phyloP scores from a whole-genome alignment of 2,797 vertebrate species.

The Erpetoichthys calabaricus region DNA sequence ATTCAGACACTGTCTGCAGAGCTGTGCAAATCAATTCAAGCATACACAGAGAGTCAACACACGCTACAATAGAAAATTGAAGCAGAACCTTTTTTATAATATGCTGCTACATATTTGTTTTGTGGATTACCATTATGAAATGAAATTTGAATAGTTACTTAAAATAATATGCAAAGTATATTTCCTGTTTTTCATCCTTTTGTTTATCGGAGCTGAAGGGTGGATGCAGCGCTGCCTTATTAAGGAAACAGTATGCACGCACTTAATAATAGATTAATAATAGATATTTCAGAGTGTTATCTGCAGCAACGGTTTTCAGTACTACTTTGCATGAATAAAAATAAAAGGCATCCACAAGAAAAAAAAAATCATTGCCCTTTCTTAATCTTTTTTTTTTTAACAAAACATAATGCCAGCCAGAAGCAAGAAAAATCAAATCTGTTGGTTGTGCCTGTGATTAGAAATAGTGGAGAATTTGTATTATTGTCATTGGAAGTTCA shows the following conservation, averaged over 20 bases:
- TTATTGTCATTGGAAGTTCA: too few relatives aligned
- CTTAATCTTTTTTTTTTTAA: too few relatives aligned
- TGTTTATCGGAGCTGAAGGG: slow-evolving; percentile 46
- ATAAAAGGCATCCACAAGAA: too few relatives aligned
- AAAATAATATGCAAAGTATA: slow-evolving; percentile 74
- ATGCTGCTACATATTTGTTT: slow-evolving; percentile 66
- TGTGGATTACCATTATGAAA: slow-evolving; percentile 70
- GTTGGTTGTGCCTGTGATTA: too few relatives aligned
- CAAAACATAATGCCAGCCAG: too few relatives aligned
- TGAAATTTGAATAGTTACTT: slow-evolving; percentile 76
- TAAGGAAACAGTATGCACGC: not conserved
- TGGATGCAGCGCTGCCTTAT: slow-evolving; percentile 31
- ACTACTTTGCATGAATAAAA: too few relatives aligned
- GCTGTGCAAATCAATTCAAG: slow-evolving; percentile 85
- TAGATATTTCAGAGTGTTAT: not conserved
- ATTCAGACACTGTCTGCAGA: slow-evolving; percentile 74
- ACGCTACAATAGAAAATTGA: slow-evolving; percentile 69
- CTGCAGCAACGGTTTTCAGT: not conserved
- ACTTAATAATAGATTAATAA: slow-evolving; percentile 1
- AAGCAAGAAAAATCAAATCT: too few relatives aligned
- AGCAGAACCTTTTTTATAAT: slow-evolving; percentile 52
- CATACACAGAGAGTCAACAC: slow-evolving; percentile 79
- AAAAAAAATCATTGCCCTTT: too few relatives aligned
- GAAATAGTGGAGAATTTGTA: too few relatives aligned
- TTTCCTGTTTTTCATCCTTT: slow-evolving; percentile 41